phyloP scores from a whole-genome alignment of 2,888 invertebrate species.

The Platycnemis pennipes region DNA sequence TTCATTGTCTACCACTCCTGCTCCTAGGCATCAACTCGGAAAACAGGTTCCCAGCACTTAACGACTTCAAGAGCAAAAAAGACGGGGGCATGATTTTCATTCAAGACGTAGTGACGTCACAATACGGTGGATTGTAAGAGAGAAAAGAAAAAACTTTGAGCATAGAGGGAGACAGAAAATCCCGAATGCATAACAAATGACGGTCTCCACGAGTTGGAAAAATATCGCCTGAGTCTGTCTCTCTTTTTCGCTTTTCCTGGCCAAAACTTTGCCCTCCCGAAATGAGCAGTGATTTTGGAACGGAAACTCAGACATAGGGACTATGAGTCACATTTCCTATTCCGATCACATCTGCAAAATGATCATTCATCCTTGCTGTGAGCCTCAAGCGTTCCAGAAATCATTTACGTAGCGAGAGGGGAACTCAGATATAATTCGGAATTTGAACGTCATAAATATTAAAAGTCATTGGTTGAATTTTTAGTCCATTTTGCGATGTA shows the following conservation, averaged over 20 bases:
- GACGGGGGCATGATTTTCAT: background rate
- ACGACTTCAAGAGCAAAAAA: no score
- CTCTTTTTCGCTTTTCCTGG: background rate
- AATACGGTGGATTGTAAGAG: background rate
- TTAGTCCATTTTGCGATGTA: background rate
- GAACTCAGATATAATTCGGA: background rate
- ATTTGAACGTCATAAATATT: background rate
- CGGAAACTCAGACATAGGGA: background rate
- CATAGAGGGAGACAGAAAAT: background rate
- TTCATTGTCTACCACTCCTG: no score
- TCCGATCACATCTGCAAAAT: background rate
- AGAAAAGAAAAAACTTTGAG: background rate
- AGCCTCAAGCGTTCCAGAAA: background rate
- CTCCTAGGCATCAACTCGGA: no score
- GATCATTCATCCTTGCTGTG: background rate
- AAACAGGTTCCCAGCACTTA: no score
- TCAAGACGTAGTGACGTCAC: background rate
- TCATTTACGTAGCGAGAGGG: background rate
- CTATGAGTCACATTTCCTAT: background rate
- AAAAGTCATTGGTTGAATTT: background rate
- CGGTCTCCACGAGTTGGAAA: background rate
- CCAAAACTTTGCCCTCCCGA: background rate
- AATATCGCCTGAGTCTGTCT: background rate
- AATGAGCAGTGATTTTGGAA: background rate
- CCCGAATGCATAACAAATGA: slow-evolving; percentile 11